Evolutionary conservation across 1,140 invertebrate genomes (phyloP), one percentile per base, ranked within the genome.

Genomic region (Musca vetustissima): DNA sequence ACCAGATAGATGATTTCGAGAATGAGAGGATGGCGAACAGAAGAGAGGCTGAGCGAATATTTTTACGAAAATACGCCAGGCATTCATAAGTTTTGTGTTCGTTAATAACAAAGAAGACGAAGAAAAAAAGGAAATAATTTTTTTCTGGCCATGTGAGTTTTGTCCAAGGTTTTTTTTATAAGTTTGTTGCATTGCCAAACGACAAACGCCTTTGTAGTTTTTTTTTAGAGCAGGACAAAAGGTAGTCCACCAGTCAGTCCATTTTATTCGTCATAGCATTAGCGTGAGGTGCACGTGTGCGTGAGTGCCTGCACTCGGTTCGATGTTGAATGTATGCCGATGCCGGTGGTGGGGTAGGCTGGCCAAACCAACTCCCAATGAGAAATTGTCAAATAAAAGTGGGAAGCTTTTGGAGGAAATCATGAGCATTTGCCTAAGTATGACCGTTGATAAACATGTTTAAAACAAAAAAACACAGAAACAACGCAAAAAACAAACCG

Each of bases 361-460:
- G 36, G 4, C 1, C 36, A 6, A 28, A 28, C 7, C 36, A 43
- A 43, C 36, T 28, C 28, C 36, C 4, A 43, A 43, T 43, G 36
- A 8, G 57, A 61, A 19, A 17, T 36, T 32, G 25, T 32, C 25
- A 32, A 59, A 59, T 13, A 36, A 61, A 61, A 61, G 57, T 61
- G 19, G 57, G 57, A 61, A 61, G 57, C 57, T 61, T 61, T 61
- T n/a, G n/a, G n/a, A n/a, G 28, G 28, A 61, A 61, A 61, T 36
- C 57, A 61, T 61, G 57, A 61, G 57, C 57, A 61, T 61, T 61
- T 61, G 57, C 28, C 57, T 61, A 61, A 61, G 57, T 61, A 24
- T n/a, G 25, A 43, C 36, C 17, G 28, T 61, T 61, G 57, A 61
- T 61, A 61, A 61, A 57, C 24, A 57, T 28, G 15, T 43, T 43